Base-by-base conservation (phyloP, 37 sponge, comb jelly and placozoan species). In the Halisarca cf. caerulea region DNA sequence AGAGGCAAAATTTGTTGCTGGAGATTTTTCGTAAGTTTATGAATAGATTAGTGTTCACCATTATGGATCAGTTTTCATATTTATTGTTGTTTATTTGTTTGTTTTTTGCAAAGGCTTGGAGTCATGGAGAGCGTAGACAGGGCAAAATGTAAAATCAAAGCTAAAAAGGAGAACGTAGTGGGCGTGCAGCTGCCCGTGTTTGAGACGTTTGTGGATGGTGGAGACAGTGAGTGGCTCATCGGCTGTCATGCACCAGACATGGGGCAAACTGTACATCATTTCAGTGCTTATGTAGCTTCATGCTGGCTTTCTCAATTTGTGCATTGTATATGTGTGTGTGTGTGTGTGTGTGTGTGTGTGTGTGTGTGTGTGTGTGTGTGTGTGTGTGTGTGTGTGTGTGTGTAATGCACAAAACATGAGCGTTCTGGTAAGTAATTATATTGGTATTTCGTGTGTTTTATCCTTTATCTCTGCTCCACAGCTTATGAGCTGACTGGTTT, bases 101-200 rank as follows among this genome's bases (percentile, higher is more conserved):
- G 59, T 9, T 62, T 38, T 58, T n/a, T 55, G 25, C 43, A 21
- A 69, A 96, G 94, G 25, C 96, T 89, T 24, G 88, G 83, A 42
- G 91, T 98, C 7, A 71, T 96, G 37, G 93, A 98, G 83, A 98
- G 94, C 80, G 99, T 96, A 25, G 99, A 98, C 66, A 92, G 92
- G 75, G 99, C 99, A 8, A 89, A 94, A 83, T 42, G 87, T n/a
- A 98, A 94, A 81, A 80, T 98, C 34, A 88, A 74, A 40, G 80
- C 84, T 23, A 89, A 90, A 85, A 98, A 87, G 86, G 99, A 98
- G 78, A 98, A 98, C 78, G 99, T 98, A 14, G 99, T 94, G 72
- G 98, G 97, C 66, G 97, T 96, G 5, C 69, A 71, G 15, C 85
- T 96, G 23, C 98, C 98, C 0, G 42, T 91, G 36, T 97, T 97